Evolutionary conservation across 2,113 vertebrate genomes (phyloP), one percentile per base, ranked within the genome.

Genomic region (western clawed frog (Xenopus tropicalis)): DNA sequence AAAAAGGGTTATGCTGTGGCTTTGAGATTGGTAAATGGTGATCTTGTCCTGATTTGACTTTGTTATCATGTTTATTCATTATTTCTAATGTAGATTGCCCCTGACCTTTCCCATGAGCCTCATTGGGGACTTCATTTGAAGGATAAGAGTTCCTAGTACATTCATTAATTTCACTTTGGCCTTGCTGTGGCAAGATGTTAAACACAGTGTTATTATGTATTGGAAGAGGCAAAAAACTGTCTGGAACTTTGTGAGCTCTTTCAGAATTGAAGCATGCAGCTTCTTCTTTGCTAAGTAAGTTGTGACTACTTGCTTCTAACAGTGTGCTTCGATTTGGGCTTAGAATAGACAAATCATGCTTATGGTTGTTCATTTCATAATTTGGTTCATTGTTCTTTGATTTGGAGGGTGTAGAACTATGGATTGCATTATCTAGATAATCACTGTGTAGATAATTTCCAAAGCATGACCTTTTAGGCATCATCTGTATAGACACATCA

Each of bases 211-310:
- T 58, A 43, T 83, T 85, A 11, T 57, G 82, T 12, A 52, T 81
- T 52, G 79, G 83, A 78, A 85, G 77, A 21, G 78, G 77, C 44
- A 66, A 80, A 69, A 64, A 57, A 0, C 78, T 71, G 20, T 88
- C 81, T 4, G 37, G 43, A 12, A 23, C 51, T 68, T 78, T 43
- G 22, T 24, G 1, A 9, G 13, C 0, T 11, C 37, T 67, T 12
- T 48, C 4, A 6, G 48, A 16, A 54, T 54, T n/a, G 19, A 17
- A 20, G n/a, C 16, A 14, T 4, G 3, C 1, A 9, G 7, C 19
- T 54, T 17, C 16, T n/a, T 54, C 52, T n/a, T 54, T 54, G 19
- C 19, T 4, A 17, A 17, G 19, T 54, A 9, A n/a, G n/a, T 54
- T 14, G 6, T 16, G 6, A 14, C 4, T 52, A 16, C 14, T 9